Percentiles rank a stretch among this genome's conserved stretches.
Conservation (phyloP, 1,140 invertebrate genomes). For the Maconellicoccus hirsutus region DNA sequence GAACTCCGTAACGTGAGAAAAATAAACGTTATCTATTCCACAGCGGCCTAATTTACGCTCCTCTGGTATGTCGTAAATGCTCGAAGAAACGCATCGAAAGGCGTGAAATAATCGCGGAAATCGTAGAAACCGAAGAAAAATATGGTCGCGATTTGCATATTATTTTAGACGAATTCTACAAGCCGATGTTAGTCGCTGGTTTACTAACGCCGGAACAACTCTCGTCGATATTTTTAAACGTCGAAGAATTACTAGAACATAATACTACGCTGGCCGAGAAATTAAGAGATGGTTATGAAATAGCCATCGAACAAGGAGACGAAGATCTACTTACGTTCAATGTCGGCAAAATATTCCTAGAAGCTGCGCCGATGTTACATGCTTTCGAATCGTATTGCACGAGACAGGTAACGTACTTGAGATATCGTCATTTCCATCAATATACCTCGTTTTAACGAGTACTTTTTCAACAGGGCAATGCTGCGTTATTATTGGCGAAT, state of each 20-base stretch:
- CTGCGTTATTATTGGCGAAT: slow-evolving; percentile 77
- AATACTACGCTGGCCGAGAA: slow-evolving; percentile 75
- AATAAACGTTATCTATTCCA: too few relatives aligned
- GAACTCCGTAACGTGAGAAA: too few relatives aligned
- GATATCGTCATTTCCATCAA: too few relatives aligned
- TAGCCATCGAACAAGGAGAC: slow-evolving; percentile 61
- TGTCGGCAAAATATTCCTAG: slow-evolving; percentile 80
- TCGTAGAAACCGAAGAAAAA: slow-evolving; percentile 91
- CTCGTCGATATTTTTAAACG: slow-evolving; percentile 83
- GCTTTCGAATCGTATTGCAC: slow-evolving; percentile 92
- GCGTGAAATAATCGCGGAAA: slow-evolving; percentile 89
- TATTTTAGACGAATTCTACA: slow-evolving; percentile 85
- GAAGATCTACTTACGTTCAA: slow-evolving; percentile 79
- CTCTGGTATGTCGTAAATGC: slow-evolving; percentile 75
- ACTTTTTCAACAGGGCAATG: slow-evolving; percentile 55
- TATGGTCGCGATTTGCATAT: slow-evolving; percentile 86
- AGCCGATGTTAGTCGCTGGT: slow-evolving; percentile 74
- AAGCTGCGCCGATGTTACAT: slow-evolving; percentile 83
- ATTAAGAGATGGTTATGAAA: slow-evolving; percentile 74
- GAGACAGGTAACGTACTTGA: slow-evolving; percentile 57
- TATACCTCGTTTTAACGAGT: not conserved
- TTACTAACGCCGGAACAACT: slow-evolving; percentile 67
- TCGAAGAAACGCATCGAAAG: slow-evolving; percentile 74
- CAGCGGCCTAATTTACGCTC: slow-evolving; percentile 56
- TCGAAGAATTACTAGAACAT: slow-evolving; percentile 81